Base-by-base conservation (phyloP, 1,140 invertebrate species). In the Bombyx mandarina region DNA sequence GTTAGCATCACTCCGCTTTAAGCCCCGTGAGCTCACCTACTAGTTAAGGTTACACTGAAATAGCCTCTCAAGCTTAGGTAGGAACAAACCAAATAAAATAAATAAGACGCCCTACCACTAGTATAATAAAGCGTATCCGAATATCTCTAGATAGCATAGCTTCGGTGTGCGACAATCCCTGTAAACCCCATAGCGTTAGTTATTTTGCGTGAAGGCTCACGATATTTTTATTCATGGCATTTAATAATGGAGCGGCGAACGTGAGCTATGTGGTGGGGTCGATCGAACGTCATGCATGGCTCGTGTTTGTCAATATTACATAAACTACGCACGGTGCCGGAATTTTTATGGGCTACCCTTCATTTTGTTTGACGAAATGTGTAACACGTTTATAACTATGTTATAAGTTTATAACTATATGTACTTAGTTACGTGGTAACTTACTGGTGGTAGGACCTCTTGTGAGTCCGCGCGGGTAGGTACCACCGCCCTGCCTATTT, bases 201-300 rank as follows among this genome's bases (percentile, higher is more conserved):
- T 71, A 71, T 75, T 71, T 73, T 69, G 73, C 74, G 76, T 72
- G 74, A 77, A 69, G 69, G 64, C 65, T 63, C 65, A 71, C 67
- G 63, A 71, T 75, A 75, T 79, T 76, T 77, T 77, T 77, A 75
- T 79, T 73, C 77, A 77, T 73, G 68, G 63, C 67, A 59, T 69
- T 75, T 75, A 77, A 79, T 79, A 75, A 75, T 73, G 73, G 69
- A 73, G 73, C 45, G 60, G 55, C 45, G 55, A 53, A 52, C 44
- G 57, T 66, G 63, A 57, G 42, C 69, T 57, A 46, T 35, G 54
- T 57, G 52, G 56, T 35, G 44, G 43, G 53, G 45, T 45, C 53
- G 53, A 54, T 54, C 43, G 53, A 51, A 51, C 26, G 42, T 35
- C 50, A 51, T 51, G 50, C 50, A 22, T 51, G 8, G 26, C 42